phyloP scores from a whole-genome alignment of 2,888 invertebrate genomes.

The Bimastos eiseni region DNA sequence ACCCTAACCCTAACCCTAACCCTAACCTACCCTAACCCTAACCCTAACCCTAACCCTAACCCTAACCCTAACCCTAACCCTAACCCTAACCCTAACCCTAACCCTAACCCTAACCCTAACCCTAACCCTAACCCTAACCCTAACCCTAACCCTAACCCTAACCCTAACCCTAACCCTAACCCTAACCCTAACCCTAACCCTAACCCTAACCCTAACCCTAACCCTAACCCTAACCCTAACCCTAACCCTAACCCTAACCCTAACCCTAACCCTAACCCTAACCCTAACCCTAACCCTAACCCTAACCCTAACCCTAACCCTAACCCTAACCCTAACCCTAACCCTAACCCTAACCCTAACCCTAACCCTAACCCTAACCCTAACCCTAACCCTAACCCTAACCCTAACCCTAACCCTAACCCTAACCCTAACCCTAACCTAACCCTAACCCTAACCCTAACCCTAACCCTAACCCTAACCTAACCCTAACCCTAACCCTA shows the following conservation, averaged over 20 bases:
- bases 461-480: too few relatives aligned
- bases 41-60: constrained; percentile 38
- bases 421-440: too few relatives aligned
- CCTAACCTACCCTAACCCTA: too few relatives aligned
- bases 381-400: constrained; percentile 35
- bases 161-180: constrained; percentile 35
- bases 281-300: constrained; percentile 37
- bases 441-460: constrained; percentile 38
- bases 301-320: constrained; percentile 35
- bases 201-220: constrained; percentile 37
- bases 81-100: constrained; percentile 35
- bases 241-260: constrained; percentile 36
- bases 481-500: too few relatives aligned
- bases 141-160: constrained; percentile 36
- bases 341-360: constrained; percentile 31
- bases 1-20: constrained; percentile 39
- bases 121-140: constrained; percentile 33
- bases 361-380: constrained; percentile 34
- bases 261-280: constrained; percentile 35
- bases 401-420: constrained; percentile 34
- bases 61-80: constrained; percentile 38
- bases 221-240: constrained; percentile 35
- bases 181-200: constrained; percentile 37
- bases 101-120: constrained; percentile 30
- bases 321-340: constrained; percentile 37